phyloP scores from a whole-genome alignment of 1,140 invertebrate species.

The Scaptomyza pallida region DNA sequence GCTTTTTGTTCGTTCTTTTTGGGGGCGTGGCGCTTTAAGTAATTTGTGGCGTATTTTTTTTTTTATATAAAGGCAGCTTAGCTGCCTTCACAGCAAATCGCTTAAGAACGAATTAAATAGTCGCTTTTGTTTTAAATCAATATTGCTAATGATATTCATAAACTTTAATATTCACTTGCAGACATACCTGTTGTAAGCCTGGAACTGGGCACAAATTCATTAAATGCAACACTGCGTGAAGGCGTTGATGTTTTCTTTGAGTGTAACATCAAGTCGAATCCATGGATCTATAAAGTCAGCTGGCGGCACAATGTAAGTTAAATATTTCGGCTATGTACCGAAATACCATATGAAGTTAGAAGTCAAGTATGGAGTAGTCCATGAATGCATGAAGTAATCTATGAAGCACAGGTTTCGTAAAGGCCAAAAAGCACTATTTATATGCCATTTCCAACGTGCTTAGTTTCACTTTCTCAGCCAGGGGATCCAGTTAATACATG shows the following conservation, averaged over 20 bases:
- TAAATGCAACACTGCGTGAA: conserved; percentile 90
- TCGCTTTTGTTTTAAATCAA: not conserved
- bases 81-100: conserved; percentile 16
- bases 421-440: too few relatives aligned
- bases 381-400: too few relatives aligned
- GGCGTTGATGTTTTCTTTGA: conserved; percentile 96
- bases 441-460: conserved; percentile 7
- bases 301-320: conserved; percentile 92
- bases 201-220: conserved; percentile 91
- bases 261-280: conserved; percentile 94
- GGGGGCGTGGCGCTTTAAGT: conserved; percentile 23
- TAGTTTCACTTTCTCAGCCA: not conserved
- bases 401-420: too few relatives aligned
- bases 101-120: not conserved
- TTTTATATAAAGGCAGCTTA: not conserved
- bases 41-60: conserved; percentile 29
- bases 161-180: conserved; percentile 77
- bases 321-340: too few relatives aligned
- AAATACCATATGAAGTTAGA: too few relatives aligned
- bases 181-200: conserved; percentile 91
- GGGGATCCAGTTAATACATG: conserved; percentile 15
- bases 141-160: not conserved
- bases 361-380: too few relatives aligned
- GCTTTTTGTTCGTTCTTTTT: conserved; percentile 25
- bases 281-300: conserved; percentile 93